Percentiles rank a stretch among this genome's conserved stretches.
These are phyloP conservation scores for Tursiops truncatus DNA, from an alignment of 2,113 vertebrate genomes.

Conservation along the genomic window DNA sequence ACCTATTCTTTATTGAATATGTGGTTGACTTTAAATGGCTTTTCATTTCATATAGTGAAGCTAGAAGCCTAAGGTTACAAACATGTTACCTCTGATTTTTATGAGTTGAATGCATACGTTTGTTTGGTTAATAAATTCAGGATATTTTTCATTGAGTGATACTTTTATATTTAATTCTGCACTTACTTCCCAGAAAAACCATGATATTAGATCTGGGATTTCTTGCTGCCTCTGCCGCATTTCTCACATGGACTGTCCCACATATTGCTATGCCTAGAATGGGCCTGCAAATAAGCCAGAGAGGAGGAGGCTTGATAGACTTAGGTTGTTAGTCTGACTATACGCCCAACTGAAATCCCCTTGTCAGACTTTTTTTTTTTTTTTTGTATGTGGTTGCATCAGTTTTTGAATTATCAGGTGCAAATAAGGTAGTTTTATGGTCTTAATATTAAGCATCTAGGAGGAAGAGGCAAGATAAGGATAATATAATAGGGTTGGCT, in stretches of 20 bases:
- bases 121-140: conserved; percentile 1
- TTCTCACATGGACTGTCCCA: not conserved
- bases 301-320: not conserved
- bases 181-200: not conserved
- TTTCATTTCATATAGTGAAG: not conserved
- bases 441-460: conserved; percentile 24
- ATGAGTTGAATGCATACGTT: conserved; percentile 20
- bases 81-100: conserved; percentile 22
- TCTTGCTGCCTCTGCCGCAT: not conserved
- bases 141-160: conserved; percentile 5
- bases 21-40: conserved; percentile 4
- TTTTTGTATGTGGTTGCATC: not conserved
- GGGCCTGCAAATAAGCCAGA: not conserved
- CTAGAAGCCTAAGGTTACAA: not conserved
- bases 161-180: not conserved
- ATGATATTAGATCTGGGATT: not conserved
- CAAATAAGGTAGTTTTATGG: conserved; percentile 14
- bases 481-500: not conserved
- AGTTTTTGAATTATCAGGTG: conserved; percentile 6
- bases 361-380: not conserved
- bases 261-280: not conserved
- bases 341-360: not conserved
- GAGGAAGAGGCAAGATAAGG: not conserved
- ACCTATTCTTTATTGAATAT: not conserved
- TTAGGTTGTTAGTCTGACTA: not conserved